Evolutionary conservation across 2,797 vertebrate genomes (phyloP).

Genomic region (Falco novaeseelandiae): DNA sequence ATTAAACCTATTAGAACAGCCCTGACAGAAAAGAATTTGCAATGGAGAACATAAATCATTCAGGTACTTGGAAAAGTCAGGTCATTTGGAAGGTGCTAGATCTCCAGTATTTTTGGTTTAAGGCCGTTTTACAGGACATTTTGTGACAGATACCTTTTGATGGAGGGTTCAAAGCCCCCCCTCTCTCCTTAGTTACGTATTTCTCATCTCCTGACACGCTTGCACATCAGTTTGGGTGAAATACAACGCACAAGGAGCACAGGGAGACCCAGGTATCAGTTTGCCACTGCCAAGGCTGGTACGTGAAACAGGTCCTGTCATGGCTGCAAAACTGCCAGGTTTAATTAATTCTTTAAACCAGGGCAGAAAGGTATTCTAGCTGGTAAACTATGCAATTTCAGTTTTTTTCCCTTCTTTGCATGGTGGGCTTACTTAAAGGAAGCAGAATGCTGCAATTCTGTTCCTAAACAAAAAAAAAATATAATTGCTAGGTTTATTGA

Average conservation of each 20-base stretch:
- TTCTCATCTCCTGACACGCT: background rate
- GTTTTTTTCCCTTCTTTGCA: background rate
- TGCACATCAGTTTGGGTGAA: background rate
- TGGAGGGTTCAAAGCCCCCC: background rate
- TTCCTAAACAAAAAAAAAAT: background rate
- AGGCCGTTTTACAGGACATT: background rate
- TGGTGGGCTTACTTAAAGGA: background rate
- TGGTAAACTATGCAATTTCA: background rate
- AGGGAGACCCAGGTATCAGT: background rate
- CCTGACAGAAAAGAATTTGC: background rate
- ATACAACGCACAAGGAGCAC: fast-evolving
- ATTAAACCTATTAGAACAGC: background rate
- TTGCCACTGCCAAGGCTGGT: background rate
- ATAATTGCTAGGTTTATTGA: background rate
- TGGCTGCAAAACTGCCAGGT: background rate
- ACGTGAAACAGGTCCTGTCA: background rate
- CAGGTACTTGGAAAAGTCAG: background rate
- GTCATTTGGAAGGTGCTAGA: background rate
- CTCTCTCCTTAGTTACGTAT: background rate
- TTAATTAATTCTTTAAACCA: background rate
- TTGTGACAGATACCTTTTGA: background rate
- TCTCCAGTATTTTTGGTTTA: background rate
- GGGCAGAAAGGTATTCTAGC: background rate
- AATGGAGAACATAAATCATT: background rate
- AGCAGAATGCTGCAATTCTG: background rate